phyloP scores from a whole-genome alignment of 2,113 vertebrate species.

The Elanus axillaris region DNA sequence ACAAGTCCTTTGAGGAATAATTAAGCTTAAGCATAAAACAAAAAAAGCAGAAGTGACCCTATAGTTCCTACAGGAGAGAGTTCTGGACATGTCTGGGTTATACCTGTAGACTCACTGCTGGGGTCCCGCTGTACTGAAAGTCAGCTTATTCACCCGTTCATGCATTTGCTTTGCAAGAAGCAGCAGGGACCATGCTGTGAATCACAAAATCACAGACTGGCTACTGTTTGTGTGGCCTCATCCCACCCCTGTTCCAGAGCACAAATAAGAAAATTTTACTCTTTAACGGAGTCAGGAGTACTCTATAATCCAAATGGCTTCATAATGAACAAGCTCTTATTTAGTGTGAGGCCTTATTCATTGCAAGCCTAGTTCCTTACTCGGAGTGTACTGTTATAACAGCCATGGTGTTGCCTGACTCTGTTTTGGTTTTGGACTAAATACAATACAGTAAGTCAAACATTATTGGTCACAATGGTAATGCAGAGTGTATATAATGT shows the following conservation, averaged over 20 bases:
- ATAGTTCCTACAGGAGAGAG: background rate
- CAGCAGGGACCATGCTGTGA: background rate
- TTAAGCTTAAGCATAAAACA: background rate
- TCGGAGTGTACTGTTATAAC: background rate
- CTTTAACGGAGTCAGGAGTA: slow-evolving; percentile 22
- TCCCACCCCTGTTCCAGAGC: background rate
- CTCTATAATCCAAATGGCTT: slow-evolving; percentile 7
- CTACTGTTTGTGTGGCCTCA: slow-evolving; percentile 8
- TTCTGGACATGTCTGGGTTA: background rate
- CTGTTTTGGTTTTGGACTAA: slow-evolving; percentile 54
- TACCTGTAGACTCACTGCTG: background rate
- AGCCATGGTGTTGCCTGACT: background rate
- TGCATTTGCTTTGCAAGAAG: background rate
- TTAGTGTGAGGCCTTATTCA: slow-evolving; percentile 44
- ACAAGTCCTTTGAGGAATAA: background rate
- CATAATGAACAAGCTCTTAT: slow-evolving; percentile 29
- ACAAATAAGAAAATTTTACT: background rate
- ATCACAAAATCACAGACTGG: background rate
- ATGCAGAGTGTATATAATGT: slow-evolving; percentile 7
- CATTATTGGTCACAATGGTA: slow-evolving; percentile 63
- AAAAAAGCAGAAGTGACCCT: background rate
- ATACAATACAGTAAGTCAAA: slow-evolving; percentile 30
- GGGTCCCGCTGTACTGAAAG: background rate
- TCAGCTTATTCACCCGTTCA: background rate
- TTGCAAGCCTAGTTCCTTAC: background rate